Conservation (phyloP, 2,888 invertebrate genomes). For the Caenorhabditis angaria region DNA sequence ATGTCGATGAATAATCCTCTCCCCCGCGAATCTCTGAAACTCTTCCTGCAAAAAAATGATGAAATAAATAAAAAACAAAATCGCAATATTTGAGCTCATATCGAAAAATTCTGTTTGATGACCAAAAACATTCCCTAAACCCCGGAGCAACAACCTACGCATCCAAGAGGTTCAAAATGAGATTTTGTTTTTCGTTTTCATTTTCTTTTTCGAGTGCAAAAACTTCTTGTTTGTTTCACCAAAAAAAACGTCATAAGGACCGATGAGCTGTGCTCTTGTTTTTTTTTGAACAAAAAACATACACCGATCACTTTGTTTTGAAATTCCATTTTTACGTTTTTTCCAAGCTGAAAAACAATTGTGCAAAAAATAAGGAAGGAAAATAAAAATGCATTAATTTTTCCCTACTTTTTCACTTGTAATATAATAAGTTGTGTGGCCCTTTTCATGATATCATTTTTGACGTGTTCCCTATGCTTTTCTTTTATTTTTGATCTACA, state of each 20-base stretch:
- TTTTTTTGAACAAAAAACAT: not conserved
- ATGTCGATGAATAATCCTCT: too few species aligned
- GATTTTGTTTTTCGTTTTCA: not conserved
- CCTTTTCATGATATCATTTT: too few species aligned
- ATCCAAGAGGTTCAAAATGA: not conserved
- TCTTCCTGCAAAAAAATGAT: not conserved
- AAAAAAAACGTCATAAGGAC: not conserved
- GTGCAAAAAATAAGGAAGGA: too few species aligned
- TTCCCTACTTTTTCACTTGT: too few species aligned
- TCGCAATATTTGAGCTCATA: not conserved
- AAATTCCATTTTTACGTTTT: too few species aligned
- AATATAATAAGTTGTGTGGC: too few species aligned
- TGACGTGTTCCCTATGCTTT: too few species aligned
- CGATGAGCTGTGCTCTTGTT: not conserved
- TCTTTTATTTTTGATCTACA: too few species aligned
- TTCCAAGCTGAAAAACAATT: too few species aligned
- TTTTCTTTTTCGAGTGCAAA: not conserved
- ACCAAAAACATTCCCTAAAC: not conserved
- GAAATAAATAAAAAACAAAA: too few species aligned
- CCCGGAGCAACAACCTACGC: conserved; percentile 4
- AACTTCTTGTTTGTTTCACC: conserved; percentile 1
- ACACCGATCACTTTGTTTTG: not conserved
- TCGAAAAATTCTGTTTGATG: not conserved
- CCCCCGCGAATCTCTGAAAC: too few species aligned
- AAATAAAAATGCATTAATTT: too few species aligned